Conservation (phyloP, 2,113 vertebrate genomes). For the Nycticryphes semicollaris region DNA sequence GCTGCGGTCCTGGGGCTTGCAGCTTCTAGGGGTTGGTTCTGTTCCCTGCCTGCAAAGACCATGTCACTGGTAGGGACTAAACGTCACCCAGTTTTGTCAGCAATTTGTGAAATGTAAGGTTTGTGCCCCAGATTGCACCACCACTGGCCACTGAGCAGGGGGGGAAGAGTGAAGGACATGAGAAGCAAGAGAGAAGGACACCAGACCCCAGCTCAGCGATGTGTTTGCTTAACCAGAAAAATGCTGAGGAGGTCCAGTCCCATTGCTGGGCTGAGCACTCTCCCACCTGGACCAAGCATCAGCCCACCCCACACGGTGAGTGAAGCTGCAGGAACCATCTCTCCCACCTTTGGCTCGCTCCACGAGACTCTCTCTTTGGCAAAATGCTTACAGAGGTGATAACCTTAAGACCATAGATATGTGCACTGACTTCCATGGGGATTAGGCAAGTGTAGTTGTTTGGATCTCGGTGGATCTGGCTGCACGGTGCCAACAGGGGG, state of each 20-base stretch:
- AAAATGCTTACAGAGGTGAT: not conserved
- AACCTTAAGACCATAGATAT: rapidly evolving
- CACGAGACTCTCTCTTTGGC: not conserved
- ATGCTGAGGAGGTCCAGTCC: not conserved
- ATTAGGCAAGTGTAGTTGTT: rapidly evolving
- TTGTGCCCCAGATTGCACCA: not conserved
- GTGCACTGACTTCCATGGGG: not conserved
- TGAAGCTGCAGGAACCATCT: not conserved
- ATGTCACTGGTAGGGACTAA: rapidly evolving
- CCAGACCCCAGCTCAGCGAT: not conserved
- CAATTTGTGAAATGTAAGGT: not conserved
- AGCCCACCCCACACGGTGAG: rapidly evolving
- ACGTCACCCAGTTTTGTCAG: not conserved
- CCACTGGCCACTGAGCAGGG: not conserved
- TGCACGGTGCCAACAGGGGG: not conserved
- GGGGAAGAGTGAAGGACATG: too few species aligned
- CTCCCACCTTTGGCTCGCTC: rapidly evolving
- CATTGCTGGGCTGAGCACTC: not conserved
- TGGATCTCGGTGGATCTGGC: not conserved
- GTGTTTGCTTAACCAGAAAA: not conserved
- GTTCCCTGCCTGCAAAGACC: not conserved
- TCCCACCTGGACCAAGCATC: not conserved
- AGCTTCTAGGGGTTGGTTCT: not conserved
- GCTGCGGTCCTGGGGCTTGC: not conserved
- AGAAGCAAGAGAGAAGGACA: not conserved